Evolutionary conservation across 2,888 invertebrate genomes (phyloP).

Genomic region (Epistrophe eligans): DNA sequence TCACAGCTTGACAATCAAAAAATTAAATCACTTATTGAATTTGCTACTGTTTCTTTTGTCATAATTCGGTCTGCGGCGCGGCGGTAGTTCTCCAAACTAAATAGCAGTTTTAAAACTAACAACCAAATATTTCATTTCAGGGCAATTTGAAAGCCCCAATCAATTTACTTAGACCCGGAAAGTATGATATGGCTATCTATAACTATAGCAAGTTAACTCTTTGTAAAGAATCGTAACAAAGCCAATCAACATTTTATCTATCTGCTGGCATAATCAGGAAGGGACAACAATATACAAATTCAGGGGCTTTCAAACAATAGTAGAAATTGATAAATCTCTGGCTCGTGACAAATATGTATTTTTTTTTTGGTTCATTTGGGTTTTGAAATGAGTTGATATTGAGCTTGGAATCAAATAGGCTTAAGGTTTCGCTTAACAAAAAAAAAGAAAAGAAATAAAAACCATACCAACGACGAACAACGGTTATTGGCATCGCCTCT

Average conservation of each 20-base stretch:
- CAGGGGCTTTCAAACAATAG: slow-evolving; percentile 36
- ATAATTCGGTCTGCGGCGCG: background rate
- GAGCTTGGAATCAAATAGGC: background rate
- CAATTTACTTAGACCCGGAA: slow-evolving; percentile 43
- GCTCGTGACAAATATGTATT: slow-evolving; percentile 51
- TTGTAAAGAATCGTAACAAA: slow-evolving; percentile 45
- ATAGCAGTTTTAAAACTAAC: background rate
- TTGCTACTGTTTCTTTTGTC: slow-evolving; percentile 19
- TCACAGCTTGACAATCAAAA: background rate
- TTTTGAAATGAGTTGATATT: background rate
- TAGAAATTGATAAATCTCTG: slow-evolving; percentile 62
- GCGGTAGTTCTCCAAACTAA: background rate
- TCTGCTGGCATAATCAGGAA: slow-evolving; percentile 26
- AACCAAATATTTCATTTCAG: slow-evolving; percentile 39
- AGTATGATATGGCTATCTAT: background rate
- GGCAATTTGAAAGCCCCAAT: slow-evolving; percentile 56
- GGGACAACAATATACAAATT: slow-evolving; percentile 14
- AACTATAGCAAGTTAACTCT: background rate
- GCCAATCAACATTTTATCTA: slow-evolving; percentile 61
- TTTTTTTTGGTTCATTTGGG: background rate
- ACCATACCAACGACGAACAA: background rate
- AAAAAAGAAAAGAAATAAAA: too few species aligned
- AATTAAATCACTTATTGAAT: background rate
- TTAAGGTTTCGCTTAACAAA: background rate
- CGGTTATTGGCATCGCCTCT: slow-evolving; percentile 8